phyloP scores from a whole-genome alignment of 2,797 vertebrate genomes.

The Pangasius mekongensis region DNA sequence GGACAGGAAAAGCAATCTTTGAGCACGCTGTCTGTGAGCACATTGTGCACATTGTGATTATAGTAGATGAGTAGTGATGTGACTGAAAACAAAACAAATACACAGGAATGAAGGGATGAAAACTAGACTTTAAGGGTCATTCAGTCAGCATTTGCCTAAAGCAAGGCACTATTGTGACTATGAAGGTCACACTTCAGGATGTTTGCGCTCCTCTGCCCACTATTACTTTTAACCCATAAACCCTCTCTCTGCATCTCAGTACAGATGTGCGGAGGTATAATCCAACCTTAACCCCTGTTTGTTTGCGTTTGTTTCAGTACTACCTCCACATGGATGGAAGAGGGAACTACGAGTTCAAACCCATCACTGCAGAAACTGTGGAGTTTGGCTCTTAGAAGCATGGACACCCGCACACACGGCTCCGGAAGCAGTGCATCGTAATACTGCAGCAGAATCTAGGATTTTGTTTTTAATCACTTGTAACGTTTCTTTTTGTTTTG shows the following conservation, averaged over 20 bases:
- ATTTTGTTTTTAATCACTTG: constrained; percentile 73
- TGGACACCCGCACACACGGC: background rate
- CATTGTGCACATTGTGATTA: background rate
- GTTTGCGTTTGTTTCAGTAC: constrained; percentile 71
- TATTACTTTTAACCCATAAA: background rate
- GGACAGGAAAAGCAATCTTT: background rate
- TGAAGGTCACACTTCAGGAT: background rate
- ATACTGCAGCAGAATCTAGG: constrained; percentile 58
- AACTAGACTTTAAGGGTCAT: background rate
- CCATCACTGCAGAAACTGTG: constrained; percentile 93
- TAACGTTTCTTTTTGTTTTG: constrained; percentile 56
- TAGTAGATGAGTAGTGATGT: background rate
- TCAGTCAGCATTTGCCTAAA: background rate
- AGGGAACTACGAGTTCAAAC: constrained; percentile 95
- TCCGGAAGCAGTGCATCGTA: constrained; percentile 48
- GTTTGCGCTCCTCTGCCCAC: background rate
- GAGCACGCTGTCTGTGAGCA: background rate
- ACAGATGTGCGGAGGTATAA: background rate
- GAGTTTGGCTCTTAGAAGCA: constrained; percentile 91
- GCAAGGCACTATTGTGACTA: background rate
- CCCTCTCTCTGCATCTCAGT: background rate
- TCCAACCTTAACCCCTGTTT: background rate
- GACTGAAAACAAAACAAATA: background rate
- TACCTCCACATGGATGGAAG: constrained; percentile 98
- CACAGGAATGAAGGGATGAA: background rate